These are phyloP conservation scores for Pelobates fuscus DNA, from an alignment of 2,113 vertebrate genomes.

Conservation along the genomic window DNA sequence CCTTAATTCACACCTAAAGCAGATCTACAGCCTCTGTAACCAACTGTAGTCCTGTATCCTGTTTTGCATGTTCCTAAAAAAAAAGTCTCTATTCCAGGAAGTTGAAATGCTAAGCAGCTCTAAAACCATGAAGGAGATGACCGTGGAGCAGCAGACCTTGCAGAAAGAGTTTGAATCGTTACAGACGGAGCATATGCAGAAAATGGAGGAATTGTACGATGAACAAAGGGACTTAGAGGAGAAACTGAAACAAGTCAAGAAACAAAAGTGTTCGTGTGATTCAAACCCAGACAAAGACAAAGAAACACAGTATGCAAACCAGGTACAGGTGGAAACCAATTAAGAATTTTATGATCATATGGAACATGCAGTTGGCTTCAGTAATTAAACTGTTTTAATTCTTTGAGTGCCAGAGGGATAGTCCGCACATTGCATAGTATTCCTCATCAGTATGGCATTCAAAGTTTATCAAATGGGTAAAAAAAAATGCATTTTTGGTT, in stretches of 20 bases:
- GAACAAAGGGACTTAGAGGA: slow-evolving; percentile 93
- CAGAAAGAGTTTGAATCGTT: slow-evolving; percentile 90
- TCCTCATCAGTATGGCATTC: too few species aligned
- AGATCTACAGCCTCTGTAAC: too few species aligned
- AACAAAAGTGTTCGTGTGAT: slow-evolving; percentile 90
- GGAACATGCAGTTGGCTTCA: too few species aligned
- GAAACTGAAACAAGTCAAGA: slow-evolving; percentile 90
- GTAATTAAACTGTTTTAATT: too few species aligned
- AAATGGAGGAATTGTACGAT: slow-evolving; percentile 88
- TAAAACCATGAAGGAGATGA: slow-evolving; percentile 86
- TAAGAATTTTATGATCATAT: too few species aligned
- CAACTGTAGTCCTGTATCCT: too few species aligned
- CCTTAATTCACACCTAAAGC: too few species aligned
- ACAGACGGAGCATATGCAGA: slow-evolving; percentile 88
- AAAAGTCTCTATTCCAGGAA: slow-evolving; percentile 70
- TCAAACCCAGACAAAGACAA: slow-evolving; percentile 82
- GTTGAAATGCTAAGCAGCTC: slow-evolving; percentile 80
- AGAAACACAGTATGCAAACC: slow-evolving; percentile 89
- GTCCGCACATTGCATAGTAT: too few species aligned
- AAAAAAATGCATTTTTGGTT: too few species aligned
- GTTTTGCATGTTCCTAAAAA: neutral
- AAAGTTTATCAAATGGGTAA: too few species aligned
- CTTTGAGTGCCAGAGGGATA: too few species aligned
- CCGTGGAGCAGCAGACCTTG: slow-evolving; percentile 87
- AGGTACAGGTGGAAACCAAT: slow-evolving; percentile 67